These are phyloP conservation scores for Anoura caudifer DNA, from an alignment of 2,113 vertebrate species.

Conservation along the genomic window DNA sequence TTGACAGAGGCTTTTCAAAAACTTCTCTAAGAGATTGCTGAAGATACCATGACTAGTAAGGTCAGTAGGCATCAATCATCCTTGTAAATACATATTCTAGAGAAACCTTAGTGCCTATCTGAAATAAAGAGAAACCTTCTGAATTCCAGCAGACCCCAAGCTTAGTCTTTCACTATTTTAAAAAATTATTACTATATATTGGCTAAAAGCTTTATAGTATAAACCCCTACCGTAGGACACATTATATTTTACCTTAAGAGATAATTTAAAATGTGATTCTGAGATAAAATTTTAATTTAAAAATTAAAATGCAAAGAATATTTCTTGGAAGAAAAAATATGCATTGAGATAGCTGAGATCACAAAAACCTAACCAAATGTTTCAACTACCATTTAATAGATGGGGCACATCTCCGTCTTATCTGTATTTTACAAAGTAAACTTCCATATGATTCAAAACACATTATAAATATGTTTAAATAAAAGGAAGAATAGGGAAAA, in stretches of 20 bases:
- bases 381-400: slow-evolving; percentile 7
- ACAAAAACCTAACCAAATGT: neutral
- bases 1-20: neutral
- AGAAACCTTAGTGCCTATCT: neutral
- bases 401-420: neutral
- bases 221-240: neutral
- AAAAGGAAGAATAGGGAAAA: neutral
- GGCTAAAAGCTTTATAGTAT: neutral
- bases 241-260: neutral
- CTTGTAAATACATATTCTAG: neutral
- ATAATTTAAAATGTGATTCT: neutral
- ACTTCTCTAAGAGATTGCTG: neutral
- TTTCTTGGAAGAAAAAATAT: slow-evolving; percentile 14
- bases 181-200: neutral
- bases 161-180: neutral
- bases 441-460: slow-evolving; percentile 39
- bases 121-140: slow-evolving; percentile 2
- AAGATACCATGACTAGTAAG: neutral
- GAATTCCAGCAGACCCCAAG: neutral
- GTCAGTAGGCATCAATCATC: neutral
- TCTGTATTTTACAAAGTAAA: slow-evolving; percentile 23
- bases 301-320: slow-evolving; percentile 1
- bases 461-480: slow-evolving; percentile 26
- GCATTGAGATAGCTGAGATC: neutral
- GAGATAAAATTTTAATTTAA: neutral